Evolutionary conservation across 2,113 vertebrate genomes (phyloP).

Genomic region (Neogobius melanostomus): DNA sequence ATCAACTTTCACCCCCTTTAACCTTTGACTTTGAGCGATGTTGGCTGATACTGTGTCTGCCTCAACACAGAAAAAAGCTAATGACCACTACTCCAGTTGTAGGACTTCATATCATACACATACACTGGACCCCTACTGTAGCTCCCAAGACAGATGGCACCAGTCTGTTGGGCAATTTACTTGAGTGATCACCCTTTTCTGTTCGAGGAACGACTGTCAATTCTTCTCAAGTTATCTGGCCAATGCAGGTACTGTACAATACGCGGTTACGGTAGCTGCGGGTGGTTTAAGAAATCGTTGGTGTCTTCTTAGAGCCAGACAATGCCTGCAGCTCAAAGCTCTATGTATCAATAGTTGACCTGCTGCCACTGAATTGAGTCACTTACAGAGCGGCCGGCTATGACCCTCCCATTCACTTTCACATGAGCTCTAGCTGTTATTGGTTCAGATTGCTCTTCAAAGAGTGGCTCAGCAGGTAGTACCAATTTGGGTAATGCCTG

Average conservation of each 20-base stretch:
- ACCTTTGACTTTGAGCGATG: slow-evolving; percentile 9
- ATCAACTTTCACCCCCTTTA: slow-evolving; percentile 18
- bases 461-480: not conserved
- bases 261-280: slow-evolving; percentile 11
- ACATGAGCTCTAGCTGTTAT: slow-evolving; percentile 1
- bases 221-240: slow-evolving; percentile 8
- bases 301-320: slow-evolving; percentile 14
- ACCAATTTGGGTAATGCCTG: not conserved
- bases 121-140: not conserved
- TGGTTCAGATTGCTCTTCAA: not conserved
- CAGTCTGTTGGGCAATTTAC: slow-evolving; percentile 14
- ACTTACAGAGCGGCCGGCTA: slow-evolving; percentile 48
- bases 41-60: not conserved
- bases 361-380: slow-evolving; percentile 48
- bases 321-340: slow-evolving; percentile 20
- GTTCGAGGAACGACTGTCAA: slow-evolving; percentile 9
- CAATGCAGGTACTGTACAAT: not conserved
- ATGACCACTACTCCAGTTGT: not conserved
- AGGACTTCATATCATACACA: not conserved
- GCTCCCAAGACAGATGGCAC: not conserved
- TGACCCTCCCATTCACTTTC: slow-evolving; percentile 16
- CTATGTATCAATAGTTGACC: slow-evolving; percentile 46
- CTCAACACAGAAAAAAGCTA: not conserved
- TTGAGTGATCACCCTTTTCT: slow-evolving; percentile 24
- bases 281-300: slow-evolving; percentile 16